Evolutionary conservation across 2,113 vertebrate species (phyloP), one percentile per base, ranked within the genome.

Genomic region (Chloroceryle aenea): DNA sequence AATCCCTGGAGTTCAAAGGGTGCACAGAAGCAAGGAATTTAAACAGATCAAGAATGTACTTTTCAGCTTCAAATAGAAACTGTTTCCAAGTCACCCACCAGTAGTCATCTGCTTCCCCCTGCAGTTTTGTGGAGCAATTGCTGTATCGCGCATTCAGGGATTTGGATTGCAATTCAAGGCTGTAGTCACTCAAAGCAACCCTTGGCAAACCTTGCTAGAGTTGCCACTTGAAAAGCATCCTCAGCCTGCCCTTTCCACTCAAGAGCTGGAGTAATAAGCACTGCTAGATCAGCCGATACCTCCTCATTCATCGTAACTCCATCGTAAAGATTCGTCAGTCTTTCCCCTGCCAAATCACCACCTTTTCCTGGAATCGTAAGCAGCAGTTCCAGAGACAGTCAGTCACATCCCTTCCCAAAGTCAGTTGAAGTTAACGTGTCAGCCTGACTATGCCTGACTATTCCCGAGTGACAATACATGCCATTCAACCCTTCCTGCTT

Each of bases 21-120:
- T 43, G 20, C 38, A 56, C 27, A 47, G 43, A 47, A 84, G 13
- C 27, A 45, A 72, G 72, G 75, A 34, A 71, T 82, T 91, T 38
- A 32, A 45, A 45, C 36, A 69, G 19, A 12, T 5, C 90, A 74
- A 32, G 29, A 82, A 79, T 23, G 29, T 20, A 59, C 40, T 88
- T 68, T 34, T 36, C 75, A 83, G 50, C 56, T 88, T 23, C 59
- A 82, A 74, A 63, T 26, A 50, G 23, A 47, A 80, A 32, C 62
- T 55, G 19, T 17, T 42, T 79, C 36, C 64, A 81, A 90, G 47
- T 26, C 53, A 26, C 12, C 52, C 48, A 34, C 78, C 14, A 56
- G 90, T 17, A 93, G 96, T 45, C 93, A 83, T 96, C 74, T 98
- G 96, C 96, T 92, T 94, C 98, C 97, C 95, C 86, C 97, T 98